Percentiles rank a stretch among this genome's conserved stretches.
Conservation (phyloP, 2,888 invertebrate genomes). For the Hirtodrosophila histrioides region DNA sequence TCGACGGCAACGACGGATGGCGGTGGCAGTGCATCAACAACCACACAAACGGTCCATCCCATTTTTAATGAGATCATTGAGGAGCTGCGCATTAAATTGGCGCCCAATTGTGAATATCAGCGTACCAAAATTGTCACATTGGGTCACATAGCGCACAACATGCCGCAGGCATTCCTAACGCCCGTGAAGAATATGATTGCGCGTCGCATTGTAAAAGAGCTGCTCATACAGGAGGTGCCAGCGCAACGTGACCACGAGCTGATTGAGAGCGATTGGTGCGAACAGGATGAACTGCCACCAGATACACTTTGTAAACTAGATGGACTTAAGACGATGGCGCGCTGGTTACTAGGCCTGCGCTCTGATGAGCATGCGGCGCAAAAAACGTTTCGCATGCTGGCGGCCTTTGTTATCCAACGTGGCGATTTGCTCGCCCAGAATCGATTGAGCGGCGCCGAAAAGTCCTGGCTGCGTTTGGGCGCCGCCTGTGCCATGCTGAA, state of each 20-base stretch:
- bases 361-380: slow-evolving; percentile 94
- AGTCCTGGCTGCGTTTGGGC: slow-evolving; percentile 95
- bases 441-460: slow-evolving; percentile 92
- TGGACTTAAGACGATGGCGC: slow-evolving; percentile 97
- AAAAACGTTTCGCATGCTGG: slow-evolving; percentile 97
- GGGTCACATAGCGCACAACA: slow-evolving; percentile 96
- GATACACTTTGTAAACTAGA: slow-evolving; percentile 97
- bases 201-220: slow-evolving; percentile 96
- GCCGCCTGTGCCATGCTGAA: slow-evolving; percentile 98
- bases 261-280: slow-evolving; percentile 88
- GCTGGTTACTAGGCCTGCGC: slow-evolving; percentile 96
- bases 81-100: slow-evolving; percentile 90
- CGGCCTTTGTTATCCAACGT: slow-evolving; percentile 96
- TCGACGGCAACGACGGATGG: slow-evolving; percentile 55
- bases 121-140: slow-evolving; percentile 97
- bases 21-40: slow-evolving; percentile 63
- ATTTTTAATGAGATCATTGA: slow-evolving; percentile 94
- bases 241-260: slow-evolving; percentile 85
- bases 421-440: slow-evolving; percentile 93
- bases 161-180: slow-evolving; percentile 94
- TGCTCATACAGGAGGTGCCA: slow-evolving; percentile 92
- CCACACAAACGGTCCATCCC: slow-evolving; percentile 85
- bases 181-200: slow-evolving; percentile 97
- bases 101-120: slow-evolving; percentile 91
- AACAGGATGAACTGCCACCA: slow-evolving; percentile 93